Evolutionary conservation across 2,113 vertebrate genomes (phyloP).

Genomic region (Lepisosteus oculatus): DNA sequence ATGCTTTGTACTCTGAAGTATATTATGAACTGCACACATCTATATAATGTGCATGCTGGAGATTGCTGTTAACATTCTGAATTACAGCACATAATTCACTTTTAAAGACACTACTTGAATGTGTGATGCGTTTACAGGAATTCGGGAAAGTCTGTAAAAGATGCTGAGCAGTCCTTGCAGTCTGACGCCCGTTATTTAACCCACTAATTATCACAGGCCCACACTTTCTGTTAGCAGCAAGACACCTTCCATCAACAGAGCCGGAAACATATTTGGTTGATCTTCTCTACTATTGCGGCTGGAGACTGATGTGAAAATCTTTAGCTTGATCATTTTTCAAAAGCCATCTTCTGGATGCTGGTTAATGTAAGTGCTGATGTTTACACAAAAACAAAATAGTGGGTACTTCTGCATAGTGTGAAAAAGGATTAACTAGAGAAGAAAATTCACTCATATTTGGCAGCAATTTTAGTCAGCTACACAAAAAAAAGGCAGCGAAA

Average conservation of each 20-base stretch:
- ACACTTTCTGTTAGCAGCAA: not conserved
- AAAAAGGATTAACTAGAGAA: not conserved
- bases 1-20: slow-evolving; percentile 4
- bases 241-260: no score
- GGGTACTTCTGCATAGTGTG: not conserved
- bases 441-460: not conserved
- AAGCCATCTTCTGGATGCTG: not conserved
- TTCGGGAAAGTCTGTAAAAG: no score
- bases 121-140: no score
- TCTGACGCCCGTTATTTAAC: no score
- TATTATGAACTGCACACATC: not conserved
- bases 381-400: not conserved
- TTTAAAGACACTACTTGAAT: no score
- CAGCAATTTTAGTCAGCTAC: no score
- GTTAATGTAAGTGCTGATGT: not conserved
- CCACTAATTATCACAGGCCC: no score
- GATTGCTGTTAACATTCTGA: no score
- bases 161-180: no score
- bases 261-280: no score
- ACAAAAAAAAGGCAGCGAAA: no score
- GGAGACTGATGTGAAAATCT: not conserved
- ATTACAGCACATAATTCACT: no score
- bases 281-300: not conserved
- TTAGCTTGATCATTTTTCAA: not conserved
- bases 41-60: slow-evolving; percentile 1